Percentiles rank a stretch among this genome's conserved stretches.
Conservation (phyloP, 2,888 invertebrate species). For the Allolobophora icterica region DNA sequence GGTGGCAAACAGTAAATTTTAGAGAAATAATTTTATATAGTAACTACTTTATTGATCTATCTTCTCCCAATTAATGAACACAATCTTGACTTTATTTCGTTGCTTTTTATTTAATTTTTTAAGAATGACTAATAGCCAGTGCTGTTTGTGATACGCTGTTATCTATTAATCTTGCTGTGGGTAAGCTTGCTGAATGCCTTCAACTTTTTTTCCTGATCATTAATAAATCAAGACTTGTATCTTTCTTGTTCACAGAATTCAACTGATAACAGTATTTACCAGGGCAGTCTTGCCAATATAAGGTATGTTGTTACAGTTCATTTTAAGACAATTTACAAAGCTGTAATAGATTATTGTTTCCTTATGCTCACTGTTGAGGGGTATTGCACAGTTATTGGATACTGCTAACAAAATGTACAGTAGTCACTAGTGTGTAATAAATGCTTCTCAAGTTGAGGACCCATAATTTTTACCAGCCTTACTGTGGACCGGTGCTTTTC, state of each 20-base stretch:
- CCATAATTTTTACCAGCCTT: too few relatives aligned
- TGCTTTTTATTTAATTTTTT: background rate
- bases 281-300: slow-evolving; percentile 20
- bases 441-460: too few relatives aligned
- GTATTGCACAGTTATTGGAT: background rate
- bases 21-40: background rate
- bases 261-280: background rate
- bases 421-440: background rate
- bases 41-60: background rate
- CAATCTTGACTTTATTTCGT: background rate
- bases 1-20: background rate
- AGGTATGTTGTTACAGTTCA: slow-evolving; percentile 13
- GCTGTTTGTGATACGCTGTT: background rate
- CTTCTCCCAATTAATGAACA: background rate
- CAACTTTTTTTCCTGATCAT: background rate
- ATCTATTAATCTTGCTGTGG: background rate
- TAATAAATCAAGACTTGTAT: background rate
- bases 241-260: background rate
- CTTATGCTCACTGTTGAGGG: background rate
- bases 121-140: background rate
- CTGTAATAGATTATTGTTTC: background rate
- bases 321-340: background rate
- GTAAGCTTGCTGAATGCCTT: background rate
- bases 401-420: background rate
- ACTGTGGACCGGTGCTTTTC: too few relatives aligned